These are phyloP conservation scores for Kryptolebias ocellatus DNA, from an alignment of 2,797 vertebrate genomes.

Conservation along the genomic window DNA sequence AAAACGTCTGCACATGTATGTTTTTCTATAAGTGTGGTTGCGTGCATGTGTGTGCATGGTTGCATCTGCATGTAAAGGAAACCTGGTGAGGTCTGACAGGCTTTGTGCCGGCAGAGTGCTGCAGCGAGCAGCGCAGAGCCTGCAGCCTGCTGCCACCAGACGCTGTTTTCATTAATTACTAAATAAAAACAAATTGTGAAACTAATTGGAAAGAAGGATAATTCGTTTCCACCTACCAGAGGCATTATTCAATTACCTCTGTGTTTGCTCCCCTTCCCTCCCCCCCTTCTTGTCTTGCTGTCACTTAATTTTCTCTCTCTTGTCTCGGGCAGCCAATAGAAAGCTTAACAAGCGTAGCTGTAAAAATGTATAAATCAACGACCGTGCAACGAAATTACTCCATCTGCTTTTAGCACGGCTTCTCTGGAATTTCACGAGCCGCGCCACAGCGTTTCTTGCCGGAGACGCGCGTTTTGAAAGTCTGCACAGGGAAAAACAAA, in stretches of 20 bases:
- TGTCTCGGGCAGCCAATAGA: conserved; percentile 51
- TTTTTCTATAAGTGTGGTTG: conserved; percentile 41
- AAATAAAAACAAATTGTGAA: conserved; percentile 89
- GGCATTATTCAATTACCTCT: conserved; percentile 84
- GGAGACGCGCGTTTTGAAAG: background rate
- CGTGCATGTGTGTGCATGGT: conserved; percentile 39
- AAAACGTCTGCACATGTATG: conserved; percentile 33
- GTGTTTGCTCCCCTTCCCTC: conserved; percentile 34
- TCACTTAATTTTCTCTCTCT: conserved; percentile 62
- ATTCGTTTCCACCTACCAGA: conserved; percentile 84
- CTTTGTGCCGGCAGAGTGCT: conserved; percentile 47
- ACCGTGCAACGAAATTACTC: conserved; percentile 25
- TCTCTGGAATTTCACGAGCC: conserved; percentile 23
- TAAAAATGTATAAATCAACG: conserved; percentile 46
- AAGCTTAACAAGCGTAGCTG: conserved; percentile 49
- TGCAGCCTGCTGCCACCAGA: conserved; percentile 73
- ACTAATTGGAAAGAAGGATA: conserved; percentile 86
- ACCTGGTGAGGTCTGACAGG: conserved; percentile 62
- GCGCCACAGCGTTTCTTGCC: background rate
- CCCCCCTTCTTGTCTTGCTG: conserved; percentile 50
- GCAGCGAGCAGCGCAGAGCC: conserved; percentile 64
- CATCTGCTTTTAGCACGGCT: conserved; percentile 10
- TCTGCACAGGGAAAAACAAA: conserved; percentile 26
- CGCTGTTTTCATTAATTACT: conserved; percentile 85
- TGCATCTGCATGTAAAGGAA: conserved; percentile 68